Base-by-base conservation (phyloP, 2,888 invertebrate genomes). In the Romanomermis culicivorax region DNA sequence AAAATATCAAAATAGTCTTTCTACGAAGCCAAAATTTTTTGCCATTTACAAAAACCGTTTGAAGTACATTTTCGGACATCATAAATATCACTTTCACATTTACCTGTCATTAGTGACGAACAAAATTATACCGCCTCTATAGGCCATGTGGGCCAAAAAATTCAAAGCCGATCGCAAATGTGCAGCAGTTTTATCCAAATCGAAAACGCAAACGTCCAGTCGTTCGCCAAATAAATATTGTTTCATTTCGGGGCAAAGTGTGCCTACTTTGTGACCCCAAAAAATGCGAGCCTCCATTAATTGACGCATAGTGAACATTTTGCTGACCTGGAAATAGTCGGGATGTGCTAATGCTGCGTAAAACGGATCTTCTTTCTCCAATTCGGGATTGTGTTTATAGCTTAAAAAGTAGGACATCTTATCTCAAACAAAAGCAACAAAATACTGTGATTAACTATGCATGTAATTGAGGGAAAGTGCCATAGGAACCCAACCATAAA, bases 161-260 rank as follows among this genome's bases (percentile, higher is more conserved):
- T 97, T 95, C 4, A 99, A 76, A 0, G 97, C 97, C 64, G 78
- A 77, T 14, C 83, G 76, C 55, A 99, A 74, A 65, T 83, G 79
- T 49, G 81, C 78, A 1, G 85, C 82, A 0, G 95, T 95, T 65
- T 83, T 78, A 64, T 97, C 85, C 59, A 99, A 74, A 72, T 99
- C 91, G 65, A 99, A 82, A 61, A 99, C 83, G 54, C 85, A 74
- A 62, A 86, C 82, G 7, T 76, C 87, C 48, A 89, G 75, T 56
- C 97, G 79, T 43, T 80, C 80, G 2, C 97, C 97, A 71, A 83
- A 95, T 3, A 99, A 71, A 67, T 85, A 95, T 0, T 85, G 86
- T 53, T 77, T 76, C 95, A 99, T 99, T 63, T 78, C 77, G 54
- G 81, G 78, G 72, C 93, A 80, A 2, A 95, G 73, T 0, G 87